A percentile compares a stretch with the other conserved stretches of the same genome.
phyloP scores from a whole-genome alignment of 2,797 vertebrate species.

The Halcyon chelicuti region DNA sequence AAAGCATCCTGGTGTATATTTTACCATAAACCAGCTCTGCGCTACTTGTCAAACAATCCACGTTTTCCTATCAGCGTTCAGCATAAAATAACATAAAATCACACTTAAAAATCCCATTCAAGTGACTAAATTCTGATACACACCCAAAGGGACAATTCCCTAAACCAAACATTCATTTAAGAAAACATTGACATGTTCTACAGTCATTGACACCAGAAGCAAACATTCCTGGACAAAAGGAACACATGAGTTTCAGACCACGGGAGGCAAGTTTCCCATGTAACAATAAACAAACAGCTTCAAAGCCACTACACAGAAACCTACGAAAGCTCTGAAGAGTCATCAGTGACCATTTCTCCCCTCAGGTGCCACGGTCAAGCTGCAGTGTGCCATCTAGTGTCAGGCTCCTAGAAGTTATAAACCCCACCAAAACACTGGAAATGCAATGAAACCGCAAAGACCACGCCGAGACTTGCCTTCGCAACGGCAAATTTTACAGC shows the following conservation, averaged over 20 bases:
- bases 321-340: not conserved
- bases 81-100: not conserved
- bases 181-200: not conserved
- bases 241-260: not conserved
- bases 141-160: not conserved
- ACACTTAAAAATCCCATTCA: not conserved
- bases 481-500: not conserved
- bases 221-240: not conserved
- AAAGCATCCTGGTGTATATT: not conserved
- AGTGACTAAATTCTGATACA: rapidly evolving
- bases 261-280: rapidly evolving
- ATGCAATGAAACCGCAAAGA: not conserved
- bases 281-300: not conserved
- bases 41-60: not conserved
- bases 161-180: not conserved
- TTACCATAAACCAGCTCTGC: not conserved
- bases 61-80: not conserved
- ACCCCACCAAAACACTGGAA: not conserved
- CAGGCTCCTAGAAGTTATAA: not conserved
- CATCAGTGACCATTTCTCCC: not conserved
- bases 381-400: slow-evolving; percentile 38
- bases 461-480: not conserved
- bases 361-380: not conserved
- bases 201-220: not conserved
- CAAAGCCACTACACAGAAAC: not conserved